Conservation (phyloP, 2,113 vertebrate genomes). For the Rhynchomys soricoides region DNA sequence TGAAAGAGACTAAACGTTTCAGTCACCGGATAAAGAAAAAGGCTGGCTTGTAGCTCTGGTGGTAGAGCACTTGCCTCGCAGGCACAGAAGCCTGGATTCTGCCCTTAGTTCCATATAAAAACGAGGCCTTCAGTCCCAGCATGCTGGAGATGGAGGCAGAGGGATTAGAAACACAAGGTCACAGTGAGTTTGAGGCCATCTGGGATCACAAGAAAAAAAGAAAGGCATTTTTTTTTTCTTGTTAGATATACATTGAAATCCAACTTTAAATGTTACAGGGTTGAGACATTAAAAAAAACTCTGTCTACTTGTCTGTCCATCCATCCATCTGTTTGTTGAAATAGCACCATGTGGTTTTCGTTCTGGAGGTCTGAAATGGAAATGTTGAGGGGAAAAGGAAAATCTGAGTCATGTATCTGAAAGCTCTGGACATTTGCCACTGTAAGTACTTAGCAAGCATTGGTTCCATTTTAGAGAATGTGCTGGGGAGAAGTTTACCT, state of each 20-base stretch:
- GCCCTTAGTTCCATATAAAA: background rate
- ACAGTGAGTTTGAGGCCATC: background rate
- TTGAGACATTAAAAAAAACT: background rate
- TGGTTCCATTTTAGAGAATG: slow-evolving; percentile 14
- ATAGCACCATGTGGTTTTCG: background rate
- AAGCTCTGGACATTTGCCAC: background rate
- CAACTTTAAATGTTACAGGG: background rate
- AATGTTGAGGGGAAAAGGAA: background rate
- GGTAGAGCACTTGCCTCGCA: background rate
- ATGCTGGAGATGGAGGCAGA: too few species aligned
- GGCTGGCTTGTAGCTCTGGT: background rate
- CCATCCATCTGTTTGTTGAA: background rate
- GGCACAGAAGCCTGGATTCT: background rate
- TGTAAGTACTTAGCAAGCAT: background rate
- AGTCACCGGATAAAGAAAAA: background rate
- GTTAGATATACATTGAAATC: background rate
- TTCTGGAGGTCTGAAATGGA: background rate
- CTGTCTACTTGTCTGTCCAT: background rate
- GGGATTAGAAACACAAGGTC: background rate
- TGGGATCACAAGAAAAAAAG: background rate
- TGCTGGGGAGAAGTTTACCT: background rate
- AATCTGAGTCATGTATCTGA: background rate
- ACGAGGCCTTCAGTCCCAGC: background rate
- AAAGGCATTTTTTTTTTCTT: background rate
- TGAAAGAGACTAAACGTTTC: background rate